Base-by-base conservation (phyloP, 2,797 vertebrate genomes). In the Natrix natrix region DNA sequence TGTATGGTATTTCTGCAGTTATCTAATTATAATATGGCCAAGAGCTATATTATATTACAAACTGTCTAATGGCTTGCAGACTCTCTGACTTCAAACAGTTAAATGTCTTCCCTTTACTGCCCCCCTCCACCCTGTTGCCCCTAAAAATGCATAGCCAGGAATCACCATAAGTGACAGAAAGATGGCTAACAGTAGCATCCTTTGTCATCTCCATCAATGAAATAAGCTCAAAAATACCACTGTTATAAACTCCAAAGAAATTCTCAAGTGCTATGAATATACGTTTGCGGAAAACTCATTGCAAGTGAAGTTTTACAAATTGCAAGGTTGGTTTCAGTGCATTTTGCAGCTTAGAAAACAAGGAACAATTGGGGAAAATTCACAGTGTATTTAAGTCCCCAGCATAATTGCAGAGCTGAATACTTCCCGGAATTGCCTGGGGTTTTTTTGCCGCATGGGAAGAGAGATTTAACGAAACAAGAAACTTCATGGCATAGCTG, bases 391-490 rank as follows among this genome's bases (percentile, higher is more conserved):
- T 28, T 89, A 37, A 12, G 14, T 6, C 37, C 7, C 43, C 28
- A 48, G 13, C 54, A 83, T 32, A 59, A 74, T 83, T 83, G 55
- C 37, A 52, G 16, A 4, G 56, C 37, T 32, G 32, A 55, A 43
- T 57, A 57, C 14, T 57, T 43, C 32, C 57, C 26, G 83, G 16
- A 78, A 88, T 22, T 86, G 93, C 74, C 20, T 83, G n/a, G 20
- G n/a, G 20, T 1, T 90, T 89, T 66, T 32, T 92, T 92, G 20
- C 93, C 57, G 78, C 2, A 28, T 13, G 89, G 91, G 37, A 93
- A 91, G 26, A 32, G 57, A 24, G 87, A 95, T 48, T 89, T 87
- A 94, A 8, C 90, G 86, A 94, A 93, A 95, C 89, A 55, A 93
- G 91, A 94, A 88, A n/a, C 8, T 90, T 88, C 28, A 87, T 57